These are phyloP conservation scores for Hepsetus odoe DNA, from an alignment of 2,113 vertebrate species.

Conservation along the genomic window DNA sequence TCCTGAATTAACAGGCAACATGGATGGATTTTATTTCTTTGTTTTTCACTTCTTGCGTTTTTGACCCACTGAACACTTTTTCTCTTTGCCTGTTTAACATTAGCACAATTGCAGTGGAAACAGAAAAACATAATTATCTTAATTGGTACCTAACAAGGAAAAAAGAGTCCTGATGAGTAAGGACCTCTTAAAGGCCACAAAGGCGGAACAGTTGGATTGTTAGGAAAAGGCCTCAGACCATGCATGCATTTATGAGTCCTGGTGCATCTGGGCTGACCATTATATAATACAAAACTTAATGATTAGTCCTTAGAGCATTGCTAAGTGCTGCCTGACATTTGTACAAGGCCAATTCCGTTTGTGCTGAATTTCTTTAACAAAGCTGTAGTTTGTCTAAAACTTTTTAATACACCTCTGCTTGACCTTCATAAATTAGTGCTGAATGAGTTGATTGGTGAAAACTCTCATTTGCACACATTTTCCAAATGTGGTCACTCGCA, in stretches of 20 bases:
- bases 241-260: not conserved
- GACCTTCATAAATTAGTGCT: no score
- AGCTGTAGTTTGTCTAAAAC: not conserved
- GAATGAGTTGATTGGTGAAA: no score
- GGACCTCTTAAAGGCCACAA: slow-evolving; percentile 32
- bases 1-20: not conserved
- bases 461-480: no score
- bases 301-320: slow-evolving; percentile 16
- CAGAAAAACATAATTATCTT: slow-evolving; percentile 30
- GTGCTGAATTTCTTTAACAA: not conserved
- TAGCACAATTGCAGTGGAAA: slow-evolving; percentile 18
- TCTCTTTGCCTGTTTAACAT: slow-evolving; percentile 8
- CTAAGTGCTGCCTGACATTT: slow-evolving; percentile 24
- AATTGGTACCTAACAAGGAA: slow-evolving; percentile 21
- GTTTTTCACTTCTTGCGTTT: not conserved
- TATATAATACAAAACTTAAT: not conserved
- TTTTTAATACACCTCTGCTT: not conserved
- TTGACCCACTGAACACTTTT: not conserved
- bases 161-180: not conserved
- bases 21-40: not conserved
- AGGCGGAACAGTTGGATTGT: not conserved
- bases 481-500: no score
- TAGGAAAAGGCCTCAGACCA: not conserved
- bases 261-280: not conserved
- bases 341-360: not conserved